These are phyloP conservation scores for Acyrthosiphon pisum DNA, from an alignment of 1,140 invertebrate species.

Conservation along the genomic window DNA sequence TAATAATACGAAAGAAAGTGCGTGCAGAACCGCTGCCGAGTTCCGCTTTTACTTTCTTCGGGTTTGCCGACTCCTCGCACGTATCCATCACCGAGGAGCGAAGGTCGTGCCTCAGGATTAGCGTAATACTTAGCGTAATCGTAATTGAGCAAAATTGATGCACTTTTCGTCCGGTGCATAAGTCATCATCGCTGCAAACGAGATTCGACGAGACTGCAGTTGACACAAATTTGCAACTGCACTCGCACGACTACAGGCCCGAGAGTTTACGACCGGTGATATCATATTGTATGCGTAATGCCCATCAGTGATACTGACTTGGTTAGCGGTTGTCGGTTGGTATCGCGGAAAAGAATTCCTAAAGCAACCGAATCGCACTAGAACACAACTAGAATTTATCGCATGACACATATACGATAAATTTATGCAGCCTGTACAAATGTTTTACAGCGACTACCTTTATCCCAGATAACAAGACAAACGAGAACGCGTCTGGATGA, in stretches of 20 bases:
- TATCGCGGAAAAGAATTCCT: not conserved
- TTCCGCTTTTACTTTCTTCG: slow-evolving; percentile 56
- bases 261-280: not conserved
- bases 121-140: not conserved
- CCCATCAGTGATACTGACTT: not conserved
- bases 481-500: not conserved
- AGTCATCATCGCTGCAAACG: not conserved
- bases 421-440: not conserved
- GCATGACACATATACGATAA: not conserved
- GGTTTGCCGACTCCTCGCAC: slow-evolving; percentile 11
- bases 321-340: not conserved
- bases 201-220: not conserved
- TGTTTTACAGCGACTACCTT: not conserved
- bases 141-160: not conserved
- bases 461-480: not conserved
- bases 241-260: not conserved
- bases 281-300: not conserved
- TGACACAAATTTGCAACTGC: not conserved
- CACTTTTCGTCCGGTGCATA: not conserved
- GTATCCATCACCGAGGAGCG: not conserved
- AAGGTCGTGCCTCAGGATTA: slow-evolving; percentile 34
- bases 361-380: not conserved
- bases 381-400: not conserved
- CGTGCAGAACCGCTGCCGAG: slow-evolving; percentile 25
- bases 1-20: slow-evolving; percentile 37